These are phyloP conservation scores for Lacanobia oleracea DNA, from an alignment of 2,888 invertebrate genomes.

Conservation along the genomic window DNA sequence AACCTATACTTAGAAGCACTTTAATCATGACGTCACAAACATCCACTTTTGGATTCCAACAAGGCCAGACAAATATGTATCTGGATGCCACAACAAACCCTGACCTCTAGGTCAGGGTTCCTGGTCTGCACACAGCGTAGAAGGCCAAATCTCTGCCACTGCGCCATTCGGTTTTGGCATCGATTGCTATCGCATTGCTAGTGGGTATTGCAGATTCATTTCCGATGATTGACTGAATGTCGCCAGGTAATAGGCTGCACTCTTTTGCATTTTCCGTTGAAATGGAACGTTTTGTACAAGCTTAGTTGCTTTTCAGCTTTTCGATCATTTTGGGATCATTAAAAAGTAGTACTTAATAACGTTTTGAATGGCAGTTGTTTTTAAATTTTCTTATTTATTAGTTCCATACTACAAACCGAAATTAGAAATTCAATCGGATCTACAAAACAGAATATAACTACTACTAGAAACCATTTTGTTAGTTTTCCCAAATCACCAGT, in stretches of 20 bases:
- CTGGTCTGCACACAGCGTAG: conserved; percentile 14
- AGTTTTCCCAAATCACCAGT: conserved; percentile 22
- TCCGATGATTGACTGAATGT: conserved; percentile 43
- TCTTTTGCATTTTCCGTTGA: conserved; percentile 23
- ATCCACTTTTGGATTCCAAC: conserved; percentile 3
- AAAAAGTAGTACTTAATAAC: not conserved
- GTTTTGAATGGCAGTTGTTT: too few relatives aligned
- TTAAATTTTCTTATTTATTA: too few relatives aligned
- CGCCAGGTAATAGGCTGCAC: conserved; percentile 9
- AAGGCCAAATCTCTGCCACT: conserved; percentile 46
- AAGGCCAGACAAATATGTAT: conserved; percentile 40
- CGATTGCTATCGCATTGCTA: conserved; percentile 34
- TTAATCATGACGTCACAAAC: not conserved
- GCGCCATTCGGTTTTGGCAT: conserved; percentile 50
- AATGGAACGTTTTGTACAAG: conserved; percentile 15
- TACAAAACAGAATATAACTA: not conserved
- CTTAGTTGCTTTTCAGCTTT: not conserved
- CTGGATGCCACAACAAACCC: conserved; percentile 33
- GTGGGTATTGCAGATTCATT: conserved; percentile 38
- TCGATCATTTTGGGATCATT: not conserved
- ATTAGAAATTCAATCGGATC: not conserved
- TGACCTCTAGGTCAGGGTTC: conserved; percentile 42
- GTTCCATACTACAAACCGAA: too few relatives aligned
- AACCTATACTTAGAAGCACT: conserved; percentile 2
- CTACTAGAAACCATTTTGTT: not conserved